Evolutionary conservation across 2,797 vertebrate species (phyloP), one percentile per base, ranked within the genome.

Genomic region (Cottoperca gobio): DNA sequence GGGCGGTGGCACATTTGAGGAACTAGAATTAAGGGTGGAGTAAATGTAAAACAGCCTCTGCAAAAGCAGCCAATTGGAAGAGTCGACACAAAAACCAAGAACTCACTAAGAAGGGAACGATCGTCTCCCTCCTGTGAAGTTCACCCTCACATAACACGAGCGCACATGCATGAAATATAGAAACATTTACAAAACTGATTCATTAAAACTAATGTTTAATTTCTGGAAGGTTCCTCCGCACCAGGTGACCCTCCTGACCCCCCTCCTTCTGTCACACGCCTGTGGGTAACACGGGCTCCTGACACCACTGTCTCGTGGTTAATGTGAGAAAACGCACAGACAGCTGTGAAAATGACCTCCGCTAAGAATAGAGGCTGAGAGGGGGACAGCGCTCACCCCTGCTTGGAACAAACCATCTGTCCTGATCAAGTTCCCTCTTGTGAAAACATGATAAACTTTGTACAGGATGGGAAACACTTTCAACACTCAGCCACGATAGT

Each of bases 1-100:
- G 73, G 89, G 82, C 8, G 61, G 71, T 40, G 62, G 67, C 70
- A 73, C 43, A 74, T 75, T 67, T 81, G 79, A 89, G 84, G 85
- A 89, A 87, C 81, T 54, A 43, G 69, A 84, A 71, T 66, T 39
- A n/a, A 69, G 82, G 86, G 87, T 75, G 84, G 85, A 78, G 88
- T 64, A 49, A 43, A 73, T 65, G 50, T 68, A 55, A 60, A 63
- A 50, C 46, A 19, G 53, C 14, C 26, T 23, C 54, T 5, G 54
- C 48, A n/a, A n/a, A 52, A 78, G 35, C 69, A 81, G 62, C 84
- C 90, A 86, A 89, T 82, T 3, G 35, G 65, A 86, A 58, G 72
- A 61, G 54, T 35, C 12, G 60, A 84, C 40, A 84, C 86, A 89
- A 84, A 82, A 55, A 5, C 33, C 37, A 49, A 73, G n/a, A 73